Conservation (phyloP, 92 coral and sea anemone genomes). For the Paramuricea clavata region DNA sequence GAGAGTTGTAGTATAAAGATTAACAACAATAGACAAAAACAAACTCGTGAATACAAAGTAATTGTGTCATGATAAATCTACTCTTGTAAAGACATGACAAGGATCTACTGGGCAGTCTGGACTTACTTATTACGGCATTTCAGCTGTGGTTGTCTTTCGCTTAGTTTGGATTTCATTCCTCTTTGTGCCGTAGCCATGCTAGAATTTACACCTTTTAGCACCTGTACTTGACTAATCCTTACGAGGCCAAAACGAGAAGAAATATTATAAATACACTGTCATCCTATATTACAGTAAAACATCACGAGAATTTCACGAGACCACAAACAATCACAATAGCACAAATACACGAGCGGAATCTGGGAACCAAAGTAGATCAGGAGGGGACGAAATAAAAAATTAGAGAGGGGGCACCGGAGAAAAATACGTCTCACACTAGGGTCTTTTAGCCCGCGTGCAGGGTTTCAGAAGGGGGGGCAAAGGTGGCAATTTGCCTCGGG, state of each 20-base stretch:
- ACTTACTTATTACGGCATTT: conserved; percentile 44
- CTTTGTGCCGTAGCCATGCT: conserved; percentile 1
- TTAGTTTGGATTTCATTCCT: conserved; percentile 24
- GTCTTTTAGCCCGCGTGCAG: too few species aligned
- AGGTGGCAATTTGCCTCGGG: too few species aligned
- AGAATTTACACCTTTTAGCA: not conserved
- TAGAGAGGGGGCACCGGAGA: too few species aligned
- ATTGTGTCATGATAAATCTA: too few species aligned
- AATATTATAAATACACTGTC: not conserved
- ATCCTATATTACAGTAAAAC: not conserved
- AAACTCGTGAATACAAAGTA: not conserved
- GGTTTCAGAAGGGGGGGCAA: too few species aligned
- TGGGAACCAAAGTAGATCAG: not conserved
- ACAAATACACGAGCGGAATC: not conserved
- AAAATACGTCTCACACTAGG: too few species aligned
- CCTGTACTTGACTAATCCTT: not conserved
- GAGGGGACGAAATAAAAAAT: too few species aligned
- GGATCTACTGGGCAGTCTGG: not conserved
- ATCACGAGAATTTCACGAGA: not conserved
- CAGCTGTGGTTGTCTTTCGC: conserved; percentile 40
- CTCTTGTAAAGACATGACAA: too few species aligned
- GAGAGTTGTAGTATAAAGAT: too few species aligned
- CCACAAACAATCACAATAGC: not conserved
- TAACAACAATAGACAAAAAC: not conserved
- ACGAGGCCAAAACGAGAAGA: too few species aligned